A percentile compares a stretch with the other conserved stretches of the same genome.
phyloP scores from a whole-genome alignment of 1,140 invertebrate species.

The Drosophila orena region DNA sequence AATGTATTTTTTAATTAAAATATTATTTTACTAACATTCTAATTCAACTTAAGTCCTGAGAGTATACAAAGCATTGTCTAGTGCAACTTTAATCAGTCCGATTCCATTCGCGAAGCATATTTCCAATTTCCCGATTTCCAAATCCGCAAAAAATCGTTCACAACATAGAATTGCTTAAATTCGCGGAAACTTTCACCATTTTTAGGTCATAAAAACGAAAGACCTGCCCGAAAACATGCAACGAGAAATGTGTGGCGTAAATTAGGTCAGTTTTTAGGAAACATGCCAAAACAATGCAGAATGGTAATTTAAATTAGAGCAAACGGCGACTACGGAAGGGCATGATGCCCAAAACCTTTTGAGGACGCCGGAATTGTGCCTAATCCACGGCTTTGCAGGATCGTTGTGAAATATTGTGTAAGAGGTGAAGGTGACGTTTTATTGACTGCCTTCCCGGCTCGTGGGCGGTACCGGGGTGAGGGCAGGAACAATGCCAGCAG shows the following conservation, averaged over 20 bases:
- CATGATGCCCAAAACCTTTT: slow-evolving; percentile 46
- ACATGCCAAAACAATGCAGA: slow-evolving; percentile 52
- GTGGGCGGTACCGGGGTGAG: slow-evolving; percentile 67
- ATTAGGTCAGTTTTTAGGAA: slow-evolving; percentile 77
- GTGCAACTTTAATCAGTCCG: slow-evolving; percentile 7
- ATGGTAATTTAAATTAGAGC: slow-evolving; percentile 76
- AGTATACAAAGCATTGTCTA: background rate
- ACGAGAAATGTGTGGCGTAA: slow-evolving; percentile 66
- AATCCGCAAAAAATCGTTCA: slow-evolving; percentile 29
- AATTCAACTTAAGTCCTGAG: no score
- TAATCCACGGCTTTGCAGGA: slow-evolving; percentile 71
- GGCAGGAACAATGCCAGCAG: slow-evolving; percentile 19
- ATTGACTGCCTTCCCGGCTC: slow-evolving; percentile 51
- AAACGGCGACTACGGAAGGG: slow-evolving; percentile 51
- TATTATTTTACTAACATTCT: background rate
- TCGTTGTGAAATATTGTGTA: slow-evolving; percentile 73
- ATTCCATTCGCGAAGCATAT: slow-evolving; percentile 13
- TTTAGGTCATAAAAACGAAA: slow-evolving; percentile 59
- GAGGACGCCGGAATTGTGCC: slow-evolving; percentile 45
- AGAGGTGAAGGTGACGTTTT: slow-evolving; percentile 56
- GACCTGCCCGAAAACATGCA: slow-evolving; percentile 29
- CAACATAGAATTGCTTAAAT: slow-evolving; percentile 20
- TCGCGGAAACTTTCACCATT: slow-evolving; percentile 59
- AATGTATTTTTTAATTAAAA: background rate
- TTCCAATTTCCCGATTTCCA: slow-evolving; percentile 15